phyloP scores from a whole-genome alignment of 92 coral and sea anemone genomes.

The Paramuricea clavata region DNA sequence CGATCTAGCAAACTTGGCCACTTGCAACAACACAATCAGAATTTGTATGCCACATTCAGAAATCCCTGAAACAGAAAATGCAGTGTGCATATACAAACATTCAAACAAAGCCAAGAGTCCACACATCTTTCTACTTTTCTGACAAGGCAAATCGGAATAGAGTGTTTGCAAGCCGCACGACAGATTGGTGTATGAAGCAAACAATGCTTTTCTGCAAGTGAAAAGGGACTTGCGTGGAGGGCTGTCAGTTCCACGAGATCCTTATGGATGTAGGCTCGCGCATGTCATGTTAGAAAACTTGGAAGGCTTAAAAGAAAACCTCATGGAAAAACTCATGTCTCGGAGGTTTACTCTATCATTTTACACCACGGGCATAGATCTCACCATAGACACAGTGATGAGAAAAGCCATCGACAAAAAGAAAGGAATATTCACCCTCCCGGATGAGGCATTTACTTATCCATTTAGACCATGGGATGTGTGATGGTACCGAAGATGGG shows the following conservation, averaged over 20 bases:
- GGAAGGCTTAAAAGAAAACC: background rate
- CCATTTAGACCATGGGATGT: slow-evolving; percentile 11
- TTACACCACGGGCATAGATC: background rate
- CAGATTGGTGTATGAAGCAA: background rate
- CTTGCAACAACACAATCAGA: background rate
- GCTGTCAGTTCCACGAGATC: background rate
- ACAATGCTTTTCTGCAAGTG: background rate
- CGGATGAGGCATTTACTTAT: background rate
- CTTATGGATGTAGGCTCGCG: background rate
- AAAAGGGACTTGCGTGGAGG: background rate
- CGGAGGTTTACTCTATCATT: background rate
- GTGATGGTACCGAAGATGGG: too few relatives aligned
- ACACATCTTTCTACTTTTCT: background rate
- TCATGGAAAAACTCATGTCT: background rate
- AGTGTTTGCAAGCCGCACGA: background rate
- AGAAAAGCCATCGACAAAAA: background rate
- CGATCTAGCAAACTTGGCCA: background rate
- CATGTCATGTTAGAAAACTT: background rate
- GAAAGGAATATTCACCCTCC: slow-evolving; percentile 1
- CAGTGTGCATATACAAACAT: slow-evolving; percentile 4
- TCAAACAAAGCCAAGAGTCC: background rate
- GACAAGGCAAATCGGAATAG: background rate
- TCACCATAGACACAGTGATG: background rate
- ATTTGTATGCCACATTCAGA: background rate
- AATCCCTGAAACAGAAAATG: background rate